phyloP scores from a whole-genome alignment of 2,888 invertebrate species.

The Sepiola atlantica region DNA sequence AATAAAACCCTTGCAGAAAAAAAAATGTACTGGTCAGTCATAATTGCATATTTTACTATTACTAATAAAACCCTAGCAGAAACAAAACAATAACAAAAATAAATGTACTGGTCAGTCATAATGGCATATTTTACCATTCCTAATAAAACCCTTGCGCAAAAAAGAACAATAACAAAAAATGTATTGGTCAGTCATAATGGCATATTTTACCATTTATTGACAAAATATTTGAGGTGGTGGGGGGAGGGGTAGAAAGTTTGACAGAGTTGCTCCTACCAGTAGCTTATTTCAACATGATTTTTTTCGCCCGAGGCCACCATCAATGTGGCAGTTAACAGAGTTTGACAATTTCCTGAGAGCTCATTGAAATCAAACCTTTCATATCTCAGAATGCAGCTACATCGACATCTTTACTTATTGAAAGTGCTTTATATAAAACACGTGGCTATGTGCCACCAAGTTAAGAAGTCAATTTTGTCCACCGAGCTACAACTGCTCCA shows the following conservation, averaged over 20 bases:
- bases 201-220: background rate
- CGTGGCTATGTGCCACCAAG: constrained; percentile 2
- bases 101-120: too few relatives aligned
- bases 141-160: too few relatives aligned
- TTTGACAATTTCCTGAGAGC: constrained; percentile 22
- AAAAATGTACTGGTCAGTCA: too few relatives aligned
- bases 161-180: background rate
- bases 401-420: constrained; percentile 32
- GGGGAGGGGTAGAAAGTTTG: background rate
- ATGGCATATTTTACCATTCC: too few relatives aligned
- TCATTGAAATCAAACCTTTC: constrained; percentile 32
- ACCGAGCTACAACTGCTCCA: background rate
- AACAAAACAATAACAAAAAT: too few relatives aligned
- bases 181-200: background rate
- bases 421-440: constrained; percentile 20
- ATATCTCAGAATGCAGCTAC: constrained; percentile 19
- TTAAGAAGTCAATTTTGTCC: constrained; percentile 32
- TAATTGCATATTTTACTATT: too few relatives aligned
- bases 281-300: background rate
- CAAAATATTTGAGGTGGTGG: background rate
- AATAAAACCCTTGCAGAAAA: too few relatives aligned
- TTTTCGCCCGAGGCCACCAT: constrained; percentile 12
- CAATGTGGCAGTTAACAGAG: background rate
- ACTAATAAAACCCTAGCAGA: too few relatives aligned
- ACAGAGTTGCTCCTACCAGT: background rate